phyloP scores from a whole-genome alignment of 2,888 invertebrate genomes.

The Hypolimnas misippus region DNA sequence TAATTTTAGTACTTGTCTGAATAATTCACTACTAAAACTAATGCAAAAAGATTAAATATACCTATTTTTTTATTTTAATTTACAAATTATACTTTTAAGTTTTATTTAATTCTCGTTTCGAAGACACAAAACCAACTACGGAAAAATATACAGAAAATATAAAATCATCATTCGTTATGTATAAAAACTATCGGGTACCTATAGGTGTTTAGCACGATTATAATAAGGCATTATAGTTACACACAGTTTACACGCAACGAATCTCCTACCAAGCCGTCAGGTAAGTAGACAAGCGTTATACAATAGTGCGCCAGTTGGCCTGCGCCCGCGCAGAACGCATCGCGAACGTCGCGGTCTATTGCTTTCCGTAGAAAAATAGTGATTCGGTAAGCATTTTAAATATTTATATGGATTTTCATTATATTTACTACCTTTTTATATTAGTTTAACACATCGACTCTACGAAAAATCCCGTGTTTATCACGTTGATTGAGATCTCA shows the following conservation, averaged over 20 bases:
- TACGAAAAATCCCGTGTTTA: too few relatives aligned
- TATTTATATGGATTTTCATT: neutral
- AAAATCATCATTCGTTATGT: too few relatives aligned
- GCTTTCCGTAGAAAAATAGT: slow-evolving; percentile 19
- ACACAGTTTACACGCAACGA: slow-evolving; percentile 21
- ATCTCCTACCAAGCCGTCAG: slow-evolving; percentile 46
- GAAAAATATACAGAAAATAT: too few relatives aligned
- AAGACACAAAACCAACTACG: too few relatives aligned
- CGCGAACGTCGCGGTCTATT: slow-evolving; percentile 22
- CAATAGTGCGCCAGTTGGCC: slow-evolving; percentile 53
- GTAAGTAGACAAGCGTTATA: slow-evolving; percentile 51
- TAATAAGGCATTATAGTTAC: neutral
- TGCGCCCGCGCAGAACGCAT: slow-evolving; percentile 50
- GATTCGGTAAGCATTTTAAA: slow-evolving; percentile 30
- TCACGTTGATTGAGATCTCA: neutral
- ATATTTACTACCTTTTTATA: neutral
- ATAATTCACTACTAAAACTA: too few relatives aligned
- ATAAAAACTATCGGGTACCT: too few relatives aligned
- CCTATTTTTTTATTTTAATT: too few relatives aligned
- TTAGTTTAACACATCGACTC: too few relatives aligned
- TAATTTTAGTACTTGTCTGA: too few relatives aligned
- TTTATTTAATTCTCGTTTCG: too few relatives aligned
- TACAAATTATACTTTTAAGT: too few relatives aligned
- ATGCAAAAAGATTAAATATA: too few relatives aligned
- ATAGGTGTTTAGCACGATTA: neutral